Evolutionary conservation across 2,797 vertebrate genomes (phyloP).

Genomic region (Phylloscopus collybita): DNA sequence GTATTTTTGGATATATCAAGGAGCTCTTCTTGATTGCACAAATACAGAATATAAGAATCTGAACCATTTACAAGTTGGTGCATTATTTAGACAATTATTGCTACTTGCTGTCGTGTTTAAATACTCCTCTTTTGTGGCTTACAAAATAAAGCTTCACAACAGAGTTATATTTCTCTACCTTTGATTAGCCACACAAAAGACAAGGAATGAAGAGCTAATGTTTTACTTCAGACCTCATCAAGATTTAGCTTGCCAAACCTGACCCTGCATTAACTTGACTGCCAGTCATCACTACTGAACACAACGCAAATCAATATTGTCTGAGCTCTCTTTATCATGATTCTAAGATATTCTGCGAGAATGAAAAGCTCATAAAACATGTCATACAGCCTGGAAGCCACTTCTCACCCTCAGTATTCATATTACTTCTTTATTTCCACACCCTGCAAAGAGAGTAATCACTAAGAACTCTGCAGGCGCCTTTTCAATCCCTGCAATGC

Average conservation of each 20-base stretch:
- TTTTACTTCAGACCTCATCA: not conserved
- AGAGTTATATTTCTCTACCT: not conserved
- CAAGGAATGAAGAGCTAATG: not conserved
- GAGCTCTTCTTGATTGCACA: not conserved
- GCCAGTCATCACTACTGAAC: not conserved
- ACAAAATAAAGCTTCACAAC: not conserved
- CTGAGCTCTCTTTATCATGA: not conserved
- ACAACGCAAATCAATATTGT: not conserved
- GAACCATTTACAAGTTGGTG: not conserved
- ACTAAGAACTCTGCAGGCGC: not conserved
- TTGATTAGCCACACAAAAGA: slow-evolving; percentile 17
- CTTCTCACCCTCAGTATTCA: not conserved
- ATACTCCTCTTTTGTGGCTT: not conserved
- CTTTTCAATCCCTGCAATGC: not conserved
- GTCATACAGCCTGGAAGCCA: not conserved
- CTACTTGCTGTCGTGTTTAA: not conserved
- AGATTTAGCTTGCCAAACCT: not conserved
- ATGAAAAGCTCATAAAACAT: not conserved
- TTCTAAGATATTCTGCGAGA: not conserved
- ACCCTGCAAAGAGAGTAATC: not conserved
- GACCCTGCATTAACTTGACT: not conserved
- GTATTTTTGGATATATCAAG: not conserved
- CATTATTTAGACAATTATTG: not conserved
- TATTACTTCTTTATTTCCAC: not conserved
- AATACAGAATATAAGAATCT: not conserved